Conservation (phyloP, 53 echinoderm and acorn worm genomes). For the Astropecten irregularis region DNA sequence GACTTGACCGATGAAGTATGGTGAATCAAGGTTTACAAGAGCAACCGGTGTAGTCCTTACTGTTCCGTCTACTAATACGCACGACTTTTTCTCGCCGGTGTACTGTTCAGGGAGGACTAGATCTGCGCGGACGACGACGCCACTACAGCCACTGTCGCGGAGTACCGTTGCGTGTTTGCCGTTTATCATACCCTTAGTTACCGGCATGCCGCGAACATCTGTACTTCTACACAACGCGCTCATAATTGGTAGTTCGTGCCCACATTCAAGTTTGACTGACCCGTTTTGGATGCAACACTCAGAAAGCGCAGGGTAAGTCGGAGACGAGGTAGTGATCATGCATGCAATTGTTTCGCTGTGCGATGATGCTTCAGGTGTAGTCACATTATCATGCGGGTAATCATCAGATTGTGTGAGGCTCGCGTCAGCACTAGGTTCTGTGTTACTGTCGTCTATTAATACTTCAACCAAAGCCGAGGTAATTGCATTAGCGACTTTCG, state of each 20-base stretch:
- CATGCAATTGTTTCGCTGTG: constrained; percentile 21
- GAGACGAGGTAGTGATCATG: neutral
- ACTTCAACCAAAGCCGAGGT: constrained; percentile 16
- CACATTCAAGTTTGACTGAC: neutral
- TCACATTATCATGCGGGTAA: neutral
- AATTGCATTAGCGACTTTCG: neutral
- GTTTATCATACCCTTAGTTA: constrained; percentile 28
- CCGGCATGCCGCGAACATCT: constrained; percentile 38
- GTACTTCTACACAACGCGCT: neutral
- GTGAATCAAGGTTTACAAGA: constrained; percentile 1
- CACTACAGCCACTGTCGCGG: constrained; percentile 46
- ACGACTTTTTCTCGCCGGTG: constrained; percentile 28
- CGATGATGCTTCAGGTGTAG: neutral
- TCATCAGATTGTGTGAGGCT: neutral
- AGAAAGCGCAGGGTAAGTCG: neutral
- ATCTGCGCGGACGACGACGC: constrained; percentile 7
- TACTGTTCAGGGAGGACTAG: constrained; percentile 17
- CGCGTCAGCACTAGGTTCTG: neutral
- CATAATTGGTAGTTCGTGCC: constrained; percentile 2
- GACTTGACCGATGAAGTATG: constrained; percentile 13
- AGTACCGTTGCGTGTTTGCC: neutral
- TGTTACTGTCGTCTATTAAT: neutral
- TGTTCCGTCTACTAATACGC: constrained; percentile 44
- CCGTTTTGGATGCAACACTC: neutral
- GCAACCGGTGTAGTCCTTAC: constrained; percentile 30